Percentiles rank a stretch among this genome's conserved stretches.
phyloP scores from a whole-genome alignment of 1,140 invertebrate genomes.

The Scaptomyza montana region DNA sequence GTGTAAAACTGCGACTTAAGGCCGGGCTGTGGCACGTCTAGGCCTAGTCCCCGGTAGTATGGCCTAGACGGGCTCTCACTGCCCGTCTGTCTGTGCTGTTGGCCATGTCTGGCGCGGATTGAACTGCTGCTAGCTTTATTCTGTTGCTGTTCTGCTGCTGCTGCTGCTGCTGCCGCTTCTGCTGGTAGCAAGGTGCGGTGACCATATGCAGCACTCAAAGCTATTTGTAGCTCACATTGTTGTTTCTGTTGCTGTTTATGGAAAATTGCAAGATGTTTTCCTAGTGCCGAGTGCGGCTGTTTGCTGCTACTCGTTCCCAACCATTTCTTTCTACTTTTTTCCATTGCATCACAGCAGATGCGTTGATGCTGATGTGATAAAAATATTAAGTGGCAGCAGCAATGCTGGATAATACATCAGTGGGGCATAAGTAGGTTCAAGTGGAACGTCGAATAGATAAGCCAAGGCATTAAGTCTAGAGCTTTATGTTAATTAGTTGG shows the following conservation, averaged over 20 bases:
- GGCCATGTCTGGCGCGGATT: slow-evolving; percentile 76
- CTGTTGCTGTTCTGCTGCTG: slow-evolving; percentile 44
- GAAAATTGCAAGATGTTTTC: slow-evolving; percentile 79
- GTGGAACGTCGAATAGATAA: slow-evolving; percentile 19
- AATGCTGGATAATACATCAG: slow-evolving; percentile 26
- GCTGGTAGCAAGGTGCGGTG: slow-evolving; percentile 79
- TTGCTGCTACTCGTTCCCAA: slow-evolving; percentile 16
- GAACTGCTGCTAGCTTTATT: slow-evolving; percentile 16
- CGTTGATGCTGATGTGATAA: slow-evolving; percentile 29
- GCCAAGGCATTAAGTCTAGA: slow-evolving; percentile 15
- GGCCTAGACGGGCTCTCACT: slow-evolving; percentile 61
- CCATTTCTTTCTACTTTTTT: slow-evolving; percentile 22
- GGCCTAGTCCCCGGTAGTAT: slow-evolving; percentile 22
- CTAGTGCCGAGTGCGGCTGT: slow-evolving; percentile 41
- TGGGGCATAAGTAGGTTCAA: slow-evolving; percentile 22
- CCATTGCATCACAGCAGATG: slow-evolving; percentile 67
- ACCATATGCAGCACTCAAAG: slow-evolving; percentile 75
- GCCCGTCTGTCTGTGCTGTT: slow-evolving; percentile 52
- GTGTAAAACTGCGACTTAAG: background rate
- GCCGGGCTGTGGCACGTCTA: slow-evolving; percentile 8
- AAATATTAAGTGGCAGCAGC: slow-evolving; percentile 38
- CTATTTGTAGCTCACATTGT: slow-evolving; percentile 71
- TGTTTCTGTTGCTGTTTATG: slow-evolving; percentile 66
- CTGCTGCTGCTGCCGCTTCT: slow-evolving; percentile 49
- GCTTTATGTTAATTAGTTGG: slow-evolving; percentile 30